Evolutionary conservation across 30 jellyfish, hydroid and myxozoan genomes (phyloP), one percentile per base, ranked within the genome.

Genomic region (Hydractinia symbiolongicarpus): DNA sequence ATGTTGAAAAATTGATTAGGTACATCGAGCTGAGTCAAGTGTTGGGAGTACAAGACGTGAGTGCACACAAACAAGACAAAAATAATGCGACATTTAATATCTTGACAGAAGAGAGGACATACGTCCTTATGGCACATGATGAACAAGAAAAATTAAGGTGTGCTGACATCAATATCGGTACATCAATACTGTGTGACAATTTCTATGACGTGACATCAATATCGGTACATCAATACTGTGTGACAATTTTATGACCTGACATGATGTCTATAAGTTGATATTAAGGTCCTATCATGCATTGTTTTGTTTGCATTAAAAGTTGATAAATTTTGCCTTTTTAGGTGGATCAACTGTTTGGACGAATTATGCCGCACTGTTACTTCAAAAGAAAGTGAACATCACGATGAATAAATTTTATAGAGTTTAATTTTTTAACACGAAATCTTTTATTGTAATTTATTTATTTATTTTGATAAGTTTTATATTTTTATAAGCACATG

Each of bases 111-210:
- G 90, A 88, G 30, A 57, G 95, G 20, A 72, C 64, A 10, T 87
- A 81, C 71, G 88, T 81, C 50, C 64, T 87, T 30, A 87, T 87
- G 95, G 95, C 95, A 11, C 88, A 83, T 52, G 95, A 87, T 53
- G 88, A 87, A 51, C 90, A 87, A 21, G 95, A 87, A 51, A 87
- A 87, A 82, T 74, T 71, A n/a, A 76, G 84, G 95, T 87, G 67
- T 3, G 95, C 8, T 9, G 17, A 58, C 19, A 58, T 58, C 17
- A 11, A 11, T 58, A 13, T 58, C 69, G 19, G 17, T 11, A 13
- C 69, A 58, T 11, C 69, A 11, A 11, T 58, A 11, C 19, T 13
- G 69, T 16, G 69, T 58, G 19, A 58, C 69, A 13, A 0, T 58
- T 0, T 11, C 1, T 58, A 58, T 58, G 69, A 58, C 19, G 15